Conservation (phyloP, 1,140 invertebrate genomes). For the Centruroides vittatus region DNA sequence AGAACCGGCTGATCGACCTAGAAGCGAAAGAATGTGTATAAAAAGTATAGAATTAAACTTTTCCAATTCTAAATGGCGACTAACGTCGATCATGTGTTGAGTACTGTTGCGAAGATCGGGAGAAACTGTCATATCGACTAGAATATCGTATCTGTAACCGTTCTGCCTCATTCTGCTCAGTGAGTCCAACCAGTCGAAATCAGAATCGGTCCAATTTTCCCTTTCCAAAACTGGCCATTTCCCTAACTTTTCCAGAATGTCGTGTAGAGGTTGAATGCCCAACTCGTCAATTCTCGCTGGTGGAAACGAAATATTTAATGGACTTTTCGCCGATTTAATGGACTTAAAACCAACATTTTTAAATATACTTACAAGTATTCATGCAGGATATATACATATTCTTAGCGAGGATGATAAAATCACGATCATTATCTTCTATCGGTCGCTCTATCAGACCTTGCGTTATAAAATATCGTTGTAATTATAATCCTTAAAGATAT, state of each 20-base stretch:
- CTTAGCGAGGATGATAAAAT: slow-evolving; percentile 58
- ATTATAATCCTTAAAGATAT: too few relatives aligned
- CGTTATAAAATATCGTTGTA: neutral
- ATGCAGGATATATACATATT: slow-evolving; percentile 66
- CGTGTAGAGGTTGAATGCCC: slow-evolving; percentile 40
- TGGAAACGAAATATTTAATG: too few relatives aligned
- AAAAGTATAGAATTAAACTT: neutral
- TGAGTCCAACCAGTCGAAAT: slow-evolving; percentile 64
- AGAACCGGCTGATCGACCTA: slow-evolving; percentile 85
- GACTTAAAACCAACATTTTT: too few relatives aligned
- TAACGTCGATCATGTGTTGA: slow-evolving; percentile 66
- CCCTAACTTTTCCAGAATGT: slow-evolving; percentile 56
- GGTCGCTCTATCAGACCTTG: slow-evolving; percentile 17
- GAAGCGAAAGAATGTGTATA: slow-evolving; percentile 8
- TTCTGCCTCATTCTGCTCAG: slow-evolving; percentile 59
- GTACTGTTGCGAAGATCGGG: slow-evolving; percentile 75
- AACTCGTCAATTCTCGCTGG: slow-evolving; percentile 17
- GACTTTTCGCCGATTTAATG: too few relatives aligned
- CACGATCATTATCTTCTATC: slow-evolving; percentile 42
- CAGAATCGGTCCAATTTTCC: slow-evolving; percentile 49
- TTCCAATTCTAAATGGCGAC: slow-evolving; percentile 26
- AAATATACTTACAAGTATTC: slow-evolving; percentile 53
- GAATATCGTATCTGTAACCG: slow-evolving; percentile 79
- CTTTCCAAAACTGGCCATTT: slow-evolving; percentile 81
- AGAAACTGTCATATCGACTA: slow-evolving; percentile 76